These are phyloP conservation scores for Coturnix japonica DNA, from an alignment of 2,113 vertebrate species.

Conservation along the genomic window DNA sequence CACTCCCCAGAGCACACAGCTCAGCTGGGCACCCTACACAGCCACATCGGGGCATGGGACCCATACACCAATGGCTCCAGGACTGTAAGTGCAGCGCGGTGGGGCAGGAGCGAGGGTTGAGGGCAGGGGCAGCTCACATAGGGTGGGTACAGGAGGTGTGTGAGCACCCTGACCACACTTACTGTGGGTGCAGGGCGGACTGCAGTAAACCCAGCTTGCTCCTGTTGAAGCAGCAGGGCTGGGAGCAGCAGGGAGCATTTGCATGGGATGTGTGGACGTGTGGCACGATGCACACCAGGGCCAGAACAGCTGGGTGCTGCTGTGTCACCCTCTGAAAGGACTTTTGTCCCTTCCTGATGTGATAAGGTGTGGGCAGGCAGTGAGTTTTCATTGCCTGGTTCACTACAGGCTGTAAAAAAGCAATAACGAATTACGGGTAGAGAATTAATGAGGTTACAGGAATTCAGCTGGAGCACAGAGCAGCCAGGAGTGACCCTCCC, in stretches of 20 bases:
- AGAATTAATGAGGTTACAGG: accelerated
- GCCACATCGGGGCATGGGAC: background rate
- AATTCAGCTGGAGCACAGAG: background rate
- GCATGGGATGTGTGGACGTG: accelerated
- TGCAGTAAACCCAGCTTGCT: accelerated
- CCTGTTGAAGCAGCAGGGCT: accelerated
- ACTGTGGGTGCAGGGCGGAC: accelerated
- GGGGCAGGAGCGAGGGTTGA: background rate
- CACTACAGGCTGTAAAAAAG: background rate
- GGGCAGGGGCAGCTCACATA: accelerated
- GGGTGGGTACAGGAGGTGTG: background rate
- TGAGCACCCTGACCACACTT: accelerated
- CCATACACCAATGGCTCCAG: background rate
- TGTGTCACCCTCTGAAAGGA: background rate
- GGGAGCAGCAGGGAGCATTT: accelerated
- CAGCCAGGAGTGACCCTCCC: accelerated
- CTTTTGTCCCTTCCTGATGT: background rate
- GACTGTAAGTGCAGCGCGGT: background rate
- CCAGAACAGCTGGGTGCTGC: background rate
- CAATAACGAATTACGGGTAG: background rate
- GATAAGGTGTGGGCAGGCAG: background rate
- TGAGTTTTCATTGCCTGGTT: background rate
- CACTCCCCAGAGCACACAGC: background rate
- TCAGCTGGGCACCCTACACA: background rate
- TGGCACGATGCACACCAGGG: background rate